These are phyloP conservation scores for Hymenochirus boettgeri DNA, from an alignment of 2,113 vertebrate genomes.

Conservation along the genomic window DNA sequence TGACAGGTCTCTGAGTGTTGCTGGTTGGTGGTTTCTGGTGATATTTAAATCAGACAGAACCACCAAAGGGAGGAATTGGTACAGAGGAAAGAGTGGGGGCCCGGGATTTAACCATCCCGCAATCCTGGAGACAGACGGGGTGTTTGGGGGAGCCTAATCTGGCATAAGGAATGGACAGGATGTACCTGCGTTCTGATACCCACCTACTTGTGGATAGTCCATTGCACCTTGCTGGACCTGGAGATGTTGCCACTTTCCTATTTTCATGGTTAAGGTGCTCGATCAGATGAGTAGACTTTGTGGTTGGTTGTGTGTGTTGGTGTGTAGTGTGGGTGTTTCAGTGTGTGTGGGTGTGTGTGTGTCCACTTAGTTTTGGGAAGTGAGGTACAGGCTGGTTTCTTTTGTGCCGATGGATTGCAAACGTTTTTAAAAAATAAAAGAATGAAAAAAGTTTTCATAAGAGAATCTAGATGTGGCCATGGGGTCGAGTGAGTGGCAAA, in stretches of 20 bases:
- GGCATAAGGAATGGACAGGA: slow-evolving; percentile 5
- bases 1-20: slow-evolving; percentile 19
- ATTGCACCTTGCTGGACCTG: slow-evolving; percentile 55
- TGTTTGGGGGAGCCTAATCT: slow-evolving; percentile 7
- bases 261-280: slow-evolving; percentile 38
- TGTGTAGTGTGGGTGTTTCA: slow-evolving; percentile 42
- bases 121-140: slow-evolving; percentile 51
- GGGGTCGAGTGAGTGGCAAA: too few species aligned
- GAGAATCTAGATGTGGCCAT: too few species aligned
- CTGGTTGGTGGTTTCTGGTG: slow-evolving; percentile 76
- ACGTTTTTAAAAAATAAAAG: too few species aligned
- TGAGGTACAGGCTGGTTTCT: slow-evolving; percentile 67
- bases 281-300: slow-evolving; percentile 30
- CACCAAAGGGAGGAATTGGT: slow-evolving; percentile 86
- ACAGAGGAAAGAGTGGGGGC: slow-evolving; percentile 83
- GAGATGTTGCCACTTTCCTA: not conserved
- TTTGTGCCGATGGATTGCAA: slow-evolving; percentile 56
- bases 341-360: slow-evolving; percentile 41
- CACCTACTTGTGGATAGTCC: slow-evolving; percentile 80
- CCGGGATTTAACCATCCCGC: slow-evolving; percentile 69
- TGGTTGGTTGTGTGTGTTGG: slow-evolving; percentile 30
- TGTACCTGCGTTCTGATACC: slow-evolving; percentile 24
- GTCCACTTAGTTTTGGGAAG: slow-evolving; percentile 73
- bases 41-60: slow-evolving; percentile 79
- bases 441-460: not conserved